phyloP scores from a whole-genome alignment of 2,888 invertebrate species.

The Scaptodrosophila latifasciaeformis region DNA sequence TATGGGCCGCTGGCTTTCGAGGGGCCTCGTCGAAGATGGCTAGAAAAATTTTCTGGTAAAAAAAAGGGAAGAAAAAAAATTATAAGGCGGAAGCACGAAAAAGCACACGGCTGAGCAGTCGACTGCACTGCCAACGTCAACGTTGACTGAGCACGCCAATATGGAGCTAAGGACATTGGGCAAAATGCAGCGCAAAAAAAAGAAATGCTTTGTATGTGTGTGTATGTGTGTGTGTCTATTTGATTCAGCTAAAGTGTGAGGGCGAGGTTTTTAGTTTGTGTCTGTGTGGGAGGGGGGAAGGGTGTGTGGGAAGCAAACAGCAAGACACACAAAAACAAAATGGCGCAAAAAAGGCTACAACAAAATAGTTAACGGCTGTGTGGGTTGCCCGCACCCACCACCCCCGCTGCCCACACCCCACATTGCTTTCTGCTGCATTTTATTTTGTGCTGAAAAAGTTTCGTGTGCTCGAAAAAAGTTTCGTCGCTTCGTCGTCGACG shows the following conservation, averaged over 20 bases:
- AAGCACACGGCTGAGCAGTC: slow-evolving; percentile 38
- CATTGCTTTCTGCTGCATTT: slow-evolving; percentile 53
- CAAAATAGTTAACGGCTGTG: slow-evolving; percentile 44
- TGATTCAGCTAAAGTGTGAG: slow-evolving; percentile 19
- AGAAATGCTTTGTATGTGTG: slow-evolving; percentile 10
- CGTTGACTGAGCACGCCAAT: slow-evolving; percentile 35
- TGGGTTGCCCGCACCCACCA: slow-evolving; percentile 13
- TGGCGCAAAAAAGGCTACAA: slow-evolving; percentile 55
- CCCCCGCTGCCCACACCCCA: slow-evolving; percentile 33
- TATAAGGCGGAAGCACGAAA: slow-evolving; percentile 61
- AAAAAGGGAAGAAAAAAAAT: slow-evolving; percentile 24
- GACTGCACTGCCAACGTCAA: background rate
- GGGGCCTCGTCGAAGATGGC: background rate
- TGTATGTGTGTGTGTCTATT: slow-evolving; percentile 20
- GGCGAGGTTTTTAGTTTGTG: slow-evolving; percentile 14
- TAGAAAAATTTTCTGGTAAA: slow-evolving; percentile 29
- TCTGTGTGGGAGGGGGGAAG: slow-evolving; percentile 22
- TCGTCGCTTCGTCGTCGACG: slow-evolving; percentile 66
- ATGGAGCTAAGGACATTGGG: slow-evolving; percentile 65
- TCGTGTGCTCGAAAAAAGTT: slow-evolving; percentile 75
- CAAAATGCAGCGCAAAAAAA: slow-evolving; percentile 56
- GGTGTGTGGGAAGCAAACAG: slow-evolving; percentile 44
- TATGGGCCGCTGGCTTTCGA: background rate
- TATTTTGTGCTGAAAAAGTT: slow-evolving; percentile 74
- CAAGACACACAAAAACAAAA: slow-evolving; percentile 71